Base-by-base conservation (phyloP, 2,888 invertebrate genomes). In the Thymelicus acteon region DNA sequence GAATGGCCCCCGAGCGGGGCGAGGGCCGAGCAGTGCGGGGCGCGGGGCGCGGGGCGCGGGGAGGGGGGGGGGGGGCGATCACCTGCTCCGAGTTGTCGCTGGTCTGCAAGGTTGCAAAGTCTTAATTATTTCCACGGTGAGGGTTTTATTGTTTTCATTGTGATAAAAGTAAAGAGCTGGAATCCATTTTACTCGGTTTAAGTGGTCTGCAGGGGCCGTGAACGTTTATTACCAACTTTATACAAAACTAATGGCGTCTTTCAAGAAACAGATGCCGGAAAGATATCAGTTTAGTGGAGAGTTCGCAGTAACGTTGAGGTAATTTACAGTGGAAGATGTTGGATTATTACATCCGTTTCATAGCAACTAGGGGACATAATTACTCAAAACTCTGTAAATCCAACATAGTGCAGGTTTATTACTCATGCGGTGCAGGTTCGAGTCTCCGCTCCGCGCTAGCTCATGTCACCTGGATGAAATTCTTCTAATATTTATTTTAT, bases 91-190 rank as follows among this genome's bases (percentile, higher is more conserved):
- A 54, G 24, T 52, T 19, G 52, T 52, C 52, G 19, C 19, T 8
- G 52, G 52, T 52, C 24, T 54, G 54, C 54, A 24, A 54, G 54
- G 24, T 54, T 54, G 54, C 54, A 54, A 54, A 54, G 24, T 54
- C 54, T 24, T 54, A 54, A 54, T 54, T 54, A 54, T 54, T 52
- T 52, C 24, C 54, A 24, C 54, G 5, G 54, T 54, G 54, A 54
- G 52, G 12, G 24, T 54, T 24, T 54, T 54, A 54, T 54, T 54
- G 54, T 54, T 54, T 54, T 24, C 24, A 54, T 24, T 54, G 54
- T 24, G 6, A 54, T 19, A 24, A 54, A 54, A 54, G 52, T 52
- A 19, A 24, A 24, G 10, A 54, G 49, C 49, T 19, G 54, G 54
- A 54, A 54, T 54, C 12, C 54, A 24, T 54, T 54, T 31, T 12